phyloP scores from a whole-genome alignment of 2,113 vertebrate species.

The Galeopterus variegatus region DNA sequence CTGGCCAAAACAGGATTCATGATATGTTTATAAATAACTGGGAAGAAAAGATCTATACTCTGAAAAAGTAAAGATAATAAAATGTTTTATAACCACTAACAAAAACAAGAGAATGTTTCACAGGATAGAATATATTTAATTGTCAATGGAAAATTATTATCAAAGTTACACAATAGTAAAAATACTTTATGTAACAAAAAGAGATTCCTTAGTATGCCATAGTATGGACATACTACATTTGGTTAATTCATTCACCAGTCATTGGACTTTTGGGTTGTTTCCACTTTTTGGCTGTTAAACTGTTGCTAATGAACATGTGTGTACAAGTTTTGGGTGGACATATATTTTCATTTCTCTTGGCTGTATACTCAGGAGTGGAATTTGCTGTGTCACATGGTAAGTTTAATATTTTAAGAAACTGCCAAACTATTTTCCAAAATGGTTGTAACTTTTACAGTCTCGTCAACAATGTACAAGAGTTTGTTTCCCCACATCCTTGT shows the following conservation, averaged over 20 bases:
- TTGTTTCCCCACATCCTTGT: background rate
- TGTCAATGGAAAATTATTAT: background rate
- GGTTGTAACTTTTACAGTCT: background rate
- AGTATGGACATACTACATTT: background rate
- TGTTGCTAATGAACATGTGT: background rate
- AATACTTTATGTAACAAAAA: background rate
- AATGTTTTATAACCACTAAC: background rate
- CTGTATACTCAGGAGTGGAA: background rate
- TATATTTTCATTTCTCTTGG: conserved; percentile 47
- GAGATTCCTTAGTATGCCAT: background rate
- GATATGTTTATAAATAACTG: background rate
- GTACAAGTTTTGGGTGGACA: background rate
- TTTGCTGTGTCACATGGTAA: background rate
- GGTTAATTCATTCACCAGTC: background rate
- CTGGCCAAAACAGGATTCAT: background rate
- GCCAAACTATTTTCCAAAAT: background rate
- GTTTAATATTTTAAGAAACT: conserved; percentile 8
- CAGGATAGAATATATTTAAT: background rate
- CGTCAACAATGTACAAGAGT: background rate
- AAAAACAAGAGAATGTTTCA: conserved; percentile 27
- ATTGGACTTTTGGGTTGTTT: background rate
- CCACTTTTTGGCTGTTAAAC: background rate
- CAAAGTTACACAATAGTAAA: background rate
- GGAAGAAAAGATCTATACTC: background rate
- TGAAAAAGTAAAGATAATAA: conserved; percentile 47